phyloP scores from a whole-genome alignment of 1,140 invertebrate genomes.

The Paralvinella palmiformis region DNA sequence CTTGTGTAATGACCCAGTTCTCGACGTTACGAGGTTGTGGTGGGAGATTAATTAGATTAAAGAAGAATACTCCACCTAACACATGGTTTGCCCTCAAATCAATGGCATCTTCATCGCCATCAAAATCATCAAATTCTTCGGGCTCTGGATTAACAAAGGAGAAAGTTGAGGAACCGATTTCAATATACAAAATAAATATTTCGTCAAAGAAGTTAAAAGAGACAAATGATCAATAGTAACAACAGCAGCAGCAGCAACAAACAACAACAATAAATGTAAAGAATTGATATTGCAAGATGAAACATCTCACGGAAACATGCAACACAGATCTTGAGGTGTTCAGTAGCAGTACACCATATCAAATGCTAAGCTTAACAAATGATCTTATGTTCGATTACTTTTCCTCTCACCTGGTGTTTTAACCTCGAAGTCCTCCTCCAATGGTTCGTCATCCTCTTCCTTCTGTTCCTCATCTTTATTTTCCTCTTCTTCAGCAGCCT shows the following conservation, averaged over 20 bases:
- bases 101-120: slow-evolving; percentile 46
- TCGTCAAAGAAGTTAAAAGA: no score
- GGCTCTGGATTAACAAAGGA: slow-evolving; percentile 20
- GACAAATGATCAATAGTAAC: no score
- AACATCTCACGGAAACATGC: no score
- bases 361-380: no score
- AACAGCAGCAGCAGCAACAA: no score
- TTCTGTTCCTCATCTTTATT: slow-evolving; percentile 26
- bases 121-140: slow-evolving; percentile 45
- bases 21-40: slow-evolving; percentile 46
- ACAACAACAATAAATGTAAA: no score
- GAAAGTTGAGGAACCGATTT: no score
- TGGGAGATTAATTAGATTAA: slow-evolving; percentile 45
- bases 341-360: no score
- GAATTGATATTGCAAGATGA: no score
- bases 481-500: slow-evolving; percentile 28
- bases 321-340: no score
- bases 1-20: slow-evolving; percentile 42
- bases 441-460: slow-evolving; percentile 25
- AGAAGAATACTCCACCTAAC: slow-evolving; percentile 42
- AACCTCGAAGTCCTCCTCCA: slow-evolving; percentile 20
- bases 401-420: slow-evolving; percentile 20
- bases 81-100: slow-evolving; percentile 43
- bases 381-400: no score
- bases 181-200: no score